Conservation (phyloP, 1,140 invertebrate species). For the Delia radicum region DNA sequence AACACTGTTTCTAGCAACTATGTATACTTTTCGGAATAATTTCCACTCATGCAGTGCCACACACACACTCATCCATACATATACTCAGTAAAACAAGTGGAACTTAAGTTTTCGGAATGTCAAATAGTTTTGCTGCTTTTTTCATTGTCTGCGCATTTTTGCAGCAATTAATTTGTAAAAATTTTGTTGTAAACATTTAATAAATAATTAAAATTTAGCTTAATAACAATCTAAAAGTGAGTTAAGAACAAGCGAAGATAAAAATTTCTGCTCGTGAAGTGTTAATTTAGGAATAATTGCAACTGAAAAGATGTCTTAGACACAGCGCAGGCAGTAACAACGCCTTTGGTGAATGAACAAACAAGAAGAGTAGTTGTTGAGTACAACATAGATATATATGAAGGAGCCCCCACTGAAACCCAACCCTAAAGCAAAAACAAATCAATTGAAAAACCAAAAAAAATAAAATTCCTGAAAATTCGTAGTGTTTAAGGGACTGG, state of each 20-base stretch:
- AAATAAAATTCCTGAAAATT: slow-evolving; percentile 17
- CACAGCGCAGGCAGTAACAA: slow-evolving; percentile 27
- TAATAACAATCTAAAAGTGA: background rate
- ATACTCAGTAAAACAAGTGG: slow-evolving; percentile 20
- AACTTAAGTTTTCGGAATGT: slow-evolving; percentile 27
- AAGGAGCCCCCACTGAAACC: slow-evolving; percentile 26
- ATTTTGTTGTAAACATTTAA: slow-evolving; percentile 27
- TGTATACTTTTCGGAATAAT: background rate
- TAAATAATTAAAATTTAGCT: background rate
- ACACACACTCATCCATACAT: background rate
- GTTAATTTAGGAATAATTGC: background rate
- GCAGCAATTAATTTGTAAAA: slow-evolving; percentile 29
- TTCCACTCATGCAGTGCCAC: background rate
- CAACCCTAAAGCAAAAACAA: slow-evolving; percentile 30
- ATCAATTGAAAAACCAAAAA: background rate
- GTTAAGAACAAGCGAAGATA: background rate
- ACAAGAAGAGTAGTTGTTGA: slow-evolving; percentile 21
- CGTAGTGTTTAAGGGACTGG: too few relatives aligned
- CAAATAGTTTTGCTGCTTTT: slow-evolving; percentile 27
- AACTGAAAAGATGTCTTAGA: background rate
- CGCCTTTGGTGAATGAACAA: slow-evolving; percentile 27
- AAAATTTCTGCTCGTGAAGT: background rate
- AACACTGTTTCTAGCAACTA: background rate
- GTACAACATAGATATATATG: slow-evolving; percentile 16
- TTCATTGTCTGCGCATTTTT: slow-evolving; percentile 30